phyloP scores from a whole-genome alignment of 1,140 invertebrate species.

The Cepaea nemoralis region DNA sequence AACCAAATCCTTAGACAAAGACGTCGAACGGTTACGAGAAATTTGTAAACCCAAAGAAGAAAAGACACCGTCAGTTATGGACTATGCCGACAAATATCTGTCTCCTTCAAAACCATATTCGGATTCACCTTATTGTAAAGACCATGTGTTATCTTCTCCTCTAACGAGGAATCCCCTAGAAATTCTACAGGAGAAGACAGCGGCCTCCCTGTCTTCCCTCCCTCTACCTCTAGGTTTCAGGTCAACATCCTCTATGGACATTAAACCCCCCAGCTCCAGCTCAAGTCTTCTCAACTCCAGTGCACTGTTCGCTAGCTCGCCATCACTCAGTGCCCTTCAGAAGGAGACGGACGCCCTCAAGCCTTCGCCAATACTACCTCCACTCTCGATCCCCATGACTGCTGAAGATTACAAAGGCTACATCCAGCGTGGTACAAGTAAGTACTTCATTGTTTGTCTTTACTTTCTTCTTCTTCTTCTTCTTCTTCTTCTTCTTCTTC shows the following conservation, averaged over 20 bases:
- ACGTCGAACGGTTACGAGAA: neutral
- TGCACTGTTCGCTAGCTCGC: constrained; percentile 39
- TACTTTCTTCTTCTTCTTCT: too few relatives aligned
- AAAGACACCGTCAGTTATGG: neutral
- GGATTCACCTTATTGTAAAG: constrained; percentile 15
- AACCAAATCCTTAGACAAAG: neutral
- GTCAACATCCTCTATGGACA: neutral
- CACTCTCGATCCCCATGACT: constrained; percentile 39
- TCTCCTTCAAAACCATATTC: constrained; percentile 27
- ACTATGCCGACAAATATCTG: constrained; percentile 16
- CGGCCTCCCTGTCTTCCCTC: constrained; percentile 35
- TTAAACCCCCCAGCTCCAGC: constrained; percentile 21
- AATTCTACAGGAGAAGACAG: constrained; percentile 38
- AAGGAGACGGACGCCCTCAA: constrained; percentile 48
- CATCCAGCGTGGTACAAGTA: constrained; percentile 50
- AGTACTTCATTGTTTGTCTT: constrained; percentile 6
- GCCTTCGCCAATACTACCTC: constrained; percentile 45
- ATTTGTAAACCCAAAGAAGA: constrained; percentile 33
- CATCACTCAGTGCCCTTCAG: constrained; percentile 45
- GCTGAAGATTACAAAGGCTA: constrained; percentile 47
- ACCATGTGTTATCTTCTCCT: neutral
- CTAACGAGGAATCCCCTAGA: constrained; percentile 30
- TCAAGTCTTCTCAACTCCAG: constrained; percentile 34
- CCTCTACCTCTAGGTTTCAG: constrained; percentile 26
- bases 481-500: too few relatives aligned